Base-by-base conservation (phyloP, 2,113 vertebrate genomes). In the Oncorhynchus mykiss region DNA sequence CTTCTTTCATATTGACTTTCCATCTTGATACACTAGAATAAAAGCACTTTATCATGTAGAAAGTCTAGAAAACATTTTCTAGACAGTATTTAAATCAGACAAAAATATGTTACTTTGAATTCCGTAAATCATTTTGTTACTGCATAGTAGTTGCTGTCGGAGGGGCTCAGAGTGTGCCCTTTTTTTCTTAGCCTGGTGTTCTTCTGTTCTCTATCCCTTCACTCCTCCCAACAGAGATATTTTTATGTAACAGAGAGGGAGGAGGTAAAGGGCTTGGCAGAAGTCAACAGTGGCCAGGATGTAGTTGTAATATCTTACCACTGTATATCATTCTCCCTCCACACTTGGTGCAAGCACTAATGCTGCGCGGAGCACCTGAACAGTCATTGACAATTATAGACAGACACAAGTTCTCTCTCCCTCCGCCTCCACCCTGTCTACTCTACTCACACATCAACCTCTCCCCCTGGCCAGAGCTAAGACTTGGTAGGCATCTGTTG, bases 401-500 rank as follows among this genome's bases (percentile, higher is more conserved):
- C 57, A 88, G 80, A 88, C 82, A 90, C 85, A 84, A 80, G 82
- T 68, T 65, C 78, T 78, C 86, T 77, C 80, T 79, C 85, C 83
- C 81, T 84, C 77, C 39, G 1, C 39, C 39, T 45, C 39, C 39
- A 45, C 9, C 39, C 1, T 45, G 39, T 45, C 2, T 45, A 89
- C 49, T 94, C 92, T 92, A 88, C 7, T 22, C 59, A 22, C 18
- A 62, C 59, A 20, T 22, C 80, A 78, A 78, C 80, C 87, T 78
- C 88, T 87, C 88, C 90, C 90, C 88, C 85, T 74, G 89, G 92
- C 90, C 85, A 95, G 94, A 93, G 94, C 94, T 94, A 93, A 94
- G 95, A 95, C 94, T 94, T 87, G 94, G 95, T 93, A 95, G 97
- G 96, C 93, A 62, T 89, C 92, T 97, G 91, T 96, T 97, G 96